These are phyloP conservation scores for Pterophyllum scalare DNA, from an alignment of 2,113 vertebrate species.

Conservation along the genomic window DNA sequence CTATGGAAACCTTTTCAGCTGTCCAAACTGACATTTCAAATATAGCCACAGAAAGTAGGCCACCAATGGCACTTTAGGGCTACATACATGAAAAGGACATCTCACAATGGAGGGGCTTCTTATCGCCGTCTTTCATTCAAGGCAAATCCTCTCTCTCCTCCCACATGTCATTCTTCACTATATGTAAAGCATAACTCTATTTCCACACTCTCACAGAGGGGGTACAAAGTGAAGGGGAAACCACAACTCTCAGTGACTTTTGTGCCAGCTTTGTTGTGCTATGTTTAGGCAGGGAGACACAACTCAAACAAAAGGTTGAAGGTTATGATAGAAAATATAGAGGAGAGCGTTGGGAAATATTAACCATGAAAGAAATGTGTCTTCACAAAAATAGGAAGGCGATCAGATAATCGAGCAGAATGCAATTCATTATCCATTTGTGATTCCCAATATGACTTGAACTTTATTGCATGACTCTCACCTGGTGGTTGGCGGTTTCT, in stretches of 20 bases:
- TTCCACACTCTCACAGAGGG: conserved; percentile 34
- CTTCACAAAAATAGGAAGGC: not conserved
- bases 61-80: conserved; percentile 57
- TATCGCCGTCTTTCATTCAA: conserved; percentile 49
- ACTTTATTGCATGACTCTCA: conserved; percentile 59
- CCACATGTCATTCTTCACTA: conserved; percentile 13
- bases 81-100: conserved; percentile 53
- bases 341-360: not conserved
- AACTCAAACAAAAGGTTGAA: too few species aligned
- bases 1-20: conserved; percentile 42
- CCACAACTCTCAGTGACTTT: conserved; percentile 16
- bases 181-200: conserved; percentile 19
- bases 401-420: not conserved
- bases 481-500: conserved; percentile 97
- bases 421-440: not conserved
- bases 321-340: not conserved
- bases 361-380: not conserved
- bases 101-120: conserved; percentile 54
- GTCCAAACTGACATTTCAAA: conserved; percentile 69
- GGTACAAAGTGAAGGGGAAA: not conserved
- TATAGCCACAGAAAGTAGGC: conserved; percentile 66
- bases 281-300: conserved; percentile 27
- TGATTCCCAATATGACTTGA: not conserved
- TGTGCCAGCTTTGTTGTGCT: conserved; percentile 31
- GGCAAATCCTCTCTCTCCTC: conserved; percentile 44